Evolutionary conservation across 2,113 vertebrate species (phyloP).

Genomic region (Neomonachus schauinslandi): DNA sequence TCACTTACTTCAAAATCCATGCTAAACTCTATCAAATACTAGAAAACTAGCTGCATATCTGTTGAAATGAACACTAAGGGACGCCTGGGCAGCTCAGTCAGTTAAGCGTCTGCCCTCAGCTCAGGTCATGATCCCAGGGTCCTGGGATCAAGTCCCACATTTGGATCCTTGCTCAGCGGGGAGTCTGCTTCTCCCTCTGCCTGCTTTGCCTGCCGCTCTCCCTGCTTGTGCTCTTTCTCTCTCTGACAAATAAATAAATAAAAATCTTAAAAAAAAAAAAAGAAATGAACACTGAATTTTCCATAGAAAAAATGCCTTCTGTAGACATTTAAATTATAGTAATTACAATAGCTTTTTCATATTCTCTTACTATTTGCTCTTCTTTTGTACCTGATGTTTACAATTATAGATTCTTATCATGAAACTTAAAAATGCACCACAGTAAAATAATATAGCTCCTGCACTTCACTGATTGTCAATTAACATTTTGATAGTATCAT

Average conservation of each 20-base stretch:
- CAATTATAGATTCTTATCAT: slow-evolving; percentile 52
- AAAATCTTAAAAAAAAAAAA: too few species aligned
- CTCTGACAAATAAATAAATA: too few species aligned
- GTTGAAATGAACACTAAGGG: slow-evolving; percentile 4
- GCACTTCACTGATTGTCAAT: slow-evolving; percentile 57
- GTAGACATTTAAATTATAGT: slow-evolving; percentile 77
- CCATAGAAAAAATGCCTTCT: slow-evolving; percentile 29
- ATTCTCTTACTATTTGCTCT: slow-evolving; percentile 58
- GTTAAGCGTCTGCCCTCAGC: too few species aligned
- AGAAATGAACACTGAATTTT: background rate
- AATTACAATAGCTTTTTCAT: slow-evolving; percentile 71
- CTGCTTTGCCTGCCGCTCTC: too few species aligned
- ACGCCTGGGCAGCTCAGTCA: too few species aligned
- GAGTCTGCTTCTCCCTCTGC: too few species aligned
- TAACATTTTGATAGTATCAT: slow-evolving; percentile 64
- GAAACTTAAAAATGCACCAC: slow-evolving; percentile 74
- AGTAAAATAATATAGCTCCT: slow-evolving; percentile 61
- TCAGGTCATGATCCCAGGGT: too few species aligned
- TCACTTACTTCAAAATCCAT: background rate
- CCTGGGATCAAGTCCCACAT: too few species aligned
- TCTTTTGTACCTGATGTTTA: slow-evolving; percentile 71
- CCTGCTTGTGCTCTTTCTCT: too few species aligned
- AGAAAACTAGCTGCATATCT: background rate
- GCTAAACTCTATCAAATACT: background rate
- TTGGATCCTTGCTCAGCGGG: too few species aligned